phyloP scores from a whole-genome alignment of 1,140 invertebrate species.

The Drosophila gunungcola region DNA sequence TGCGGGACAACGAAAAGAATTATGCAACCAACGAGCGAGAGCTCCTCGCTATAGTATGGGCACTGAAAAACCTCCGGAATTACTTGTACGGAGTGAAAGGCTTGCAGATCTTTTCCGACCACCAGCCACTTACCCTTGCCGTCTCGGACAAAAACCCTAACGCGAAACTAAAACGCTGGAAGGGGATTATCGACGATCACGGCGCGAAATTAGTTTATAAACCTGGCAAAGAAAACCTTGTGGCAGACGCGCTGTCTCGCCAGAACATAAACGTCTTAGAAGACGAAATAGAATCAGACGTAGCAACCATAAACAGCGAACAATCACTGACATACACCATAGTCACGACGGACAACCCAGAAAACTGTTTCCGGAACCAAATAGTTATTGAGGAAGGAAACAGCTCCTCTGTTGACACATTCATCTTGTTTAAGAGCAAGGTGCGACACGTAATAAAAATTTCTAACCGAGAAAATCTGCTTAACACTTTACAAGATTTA shows the following conservation, averaged over 20 bases:
- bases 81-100: background rate
- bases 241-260: too few relatives aligned
- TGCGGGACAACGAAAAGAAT: background rate
- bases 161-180: too few relatives aligned
- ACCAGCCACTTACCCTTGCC: background rate
- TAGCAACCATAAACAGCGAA: too few relatives aligned
- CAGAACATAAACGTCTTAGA: too few relatives aligned
- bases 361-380: too few relatives aligned
- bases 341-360: too few relatives aligned
- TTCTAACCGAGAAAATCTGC: background rate
- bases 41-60: background rate
- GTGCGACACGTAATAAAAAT: background rate
- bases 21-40: background rate
- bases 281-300: too few relatives aligned
- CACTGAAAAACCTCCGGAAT: background rate
- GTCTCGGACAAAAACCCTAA: background rate
- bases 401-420: background rate
- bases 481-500: background rate
- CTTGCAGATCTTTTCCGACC: background rate
- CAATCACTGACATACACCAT: too few relatives aligned
- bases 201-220: too few relatives aligned
- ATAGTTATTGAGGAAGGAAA: background rate
- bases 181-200: too few relatives aligned
- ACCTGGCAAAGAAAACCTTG: too few relatives aligned
- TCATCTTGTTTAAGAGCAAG: constrained; percentile 9